phyloP scores from a whole-genome alignment of 2,888 invertebrate genomes.

The Copidosoma aretas region DNA sequence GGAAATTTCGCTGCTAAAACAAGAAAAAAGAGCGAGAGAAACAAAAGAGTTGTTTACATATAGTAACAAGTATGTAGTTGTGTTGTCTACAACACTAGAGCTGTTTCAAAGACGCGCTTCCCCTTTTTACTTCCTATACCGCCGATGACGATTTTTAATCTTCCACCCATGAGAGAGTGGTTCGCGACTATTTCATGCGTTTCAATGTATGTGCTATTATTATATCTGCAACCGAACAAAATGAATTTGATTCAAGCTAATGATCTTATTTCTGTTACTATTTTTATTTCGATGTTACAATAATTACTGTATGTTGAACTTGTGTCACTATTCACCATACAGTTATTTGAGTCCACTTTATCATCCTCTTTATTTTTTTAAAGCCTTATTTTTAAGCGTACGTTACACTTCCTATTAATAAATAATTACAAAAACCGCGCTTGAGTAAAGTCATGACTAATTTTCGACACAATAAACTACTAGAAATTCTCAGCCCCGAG shows the following conservation, averaged over 20 bases:
- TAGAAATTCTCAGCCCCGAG: constrained; percentile 15
- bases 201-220: neutral
- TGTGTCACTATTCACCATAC: constrained; percentile 1
- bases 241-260: neutral
- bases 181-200: constrained; percentile 3
- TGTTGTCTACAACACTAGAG: constrained; percentile 50
- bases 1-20: neutral
- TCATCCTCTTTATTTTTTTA: constrained; percentile 32
- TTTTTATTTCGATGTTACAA: constrained; percentile 26
- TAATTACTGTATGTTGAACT: constrained; percentile 20
- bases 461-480: constrained; percentile 14
- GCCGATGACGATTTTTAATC: constrained; percentile 20
- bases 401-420: constrained; percentile 34
- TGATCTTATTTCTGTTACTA: neutral
- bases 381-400: constrained; percentile 32
- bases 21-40: constrained; percentile 12
- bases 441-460: constrained; percentile 39
- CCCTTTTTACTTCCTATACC: constrained; percentile 25
- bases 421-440: constrained; percentile 25
- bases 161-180: constrained; percentile 19
- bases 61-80: constrained; percentile 9
- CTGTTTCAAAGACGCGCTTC: constrained; percentile 53
- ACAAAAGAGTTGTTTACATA: constrained; percentile 7
- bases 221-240: neutral
- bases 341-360: constrained; percentile 20